A percentile compares a stretch with the other conserved stretches of the same genome.
Evolutionary conservation across 2,888 invertebrate species (phyloP).

Genomic region (Troides helena): DNA sequence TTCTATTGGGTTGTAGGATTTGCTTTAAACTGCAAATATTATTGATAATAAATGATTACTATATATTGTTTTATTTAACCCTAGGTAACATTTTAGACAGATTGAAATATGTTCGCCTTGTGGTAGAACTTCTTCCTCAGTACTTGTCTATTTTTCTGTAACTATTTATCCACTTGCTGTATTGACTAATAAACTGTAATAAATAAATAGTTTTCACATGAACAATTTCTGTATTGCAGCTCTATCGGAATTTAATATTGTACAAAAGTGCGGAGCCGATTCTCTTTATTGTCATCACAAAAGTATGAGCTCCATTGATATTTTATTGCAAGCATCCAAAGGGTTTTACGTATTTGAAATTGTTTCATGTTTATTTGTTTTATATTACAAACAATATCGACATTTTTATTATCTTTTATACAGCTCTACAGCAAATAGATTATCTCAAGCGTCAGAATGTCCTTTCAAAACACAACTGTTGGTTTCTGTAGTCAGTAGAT

Average conservation of each 20-base stretch:
- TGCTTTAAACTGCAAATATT: too few species aligned
- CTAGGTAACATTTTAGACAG: too few species aligned
- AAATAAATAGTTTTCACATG: too few species aligned
- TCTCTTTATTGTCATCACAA: constrained; percentile 19
- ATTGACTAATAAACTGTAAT: too few species aligned
- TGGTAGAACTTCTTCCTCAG: too few species aligned
- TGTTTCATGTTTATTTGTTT: constrained; percentile 12
- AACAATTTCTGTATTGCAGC: neutral
- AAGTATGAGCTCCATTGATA: constrained; percentile 19
- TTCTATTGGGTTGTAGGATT: too few species aligned
- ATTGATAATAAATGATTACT: too few species aligned
- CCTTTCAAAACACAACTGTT: neutral
- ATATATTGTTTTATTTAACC: too few species aligned
- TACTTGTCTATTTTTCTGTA: too few species aligned
- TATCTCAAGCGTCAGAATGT: neutral
- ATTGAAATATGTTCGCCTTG: too few species aligned
- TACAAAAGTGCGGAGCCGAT: constrained; percentile 9
- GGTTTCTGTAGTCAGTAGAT: too few species aligned
- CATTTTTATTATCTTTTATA: constrained; percentile 2
- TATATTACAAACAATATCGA: constrained; percentile 1
- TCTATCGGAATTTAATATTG: constrained; percentile 16
- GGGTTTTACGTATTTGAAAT: constrained; percentile 20
- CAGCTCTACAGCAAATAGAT: neutral
- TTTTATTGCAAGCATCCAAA: constrained; percentile 17
- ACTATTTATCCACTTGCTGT: too few species aligned